Conservation (phyloP, 64 coral and sea anemone species). For the Montipora foliosa region DNA sequence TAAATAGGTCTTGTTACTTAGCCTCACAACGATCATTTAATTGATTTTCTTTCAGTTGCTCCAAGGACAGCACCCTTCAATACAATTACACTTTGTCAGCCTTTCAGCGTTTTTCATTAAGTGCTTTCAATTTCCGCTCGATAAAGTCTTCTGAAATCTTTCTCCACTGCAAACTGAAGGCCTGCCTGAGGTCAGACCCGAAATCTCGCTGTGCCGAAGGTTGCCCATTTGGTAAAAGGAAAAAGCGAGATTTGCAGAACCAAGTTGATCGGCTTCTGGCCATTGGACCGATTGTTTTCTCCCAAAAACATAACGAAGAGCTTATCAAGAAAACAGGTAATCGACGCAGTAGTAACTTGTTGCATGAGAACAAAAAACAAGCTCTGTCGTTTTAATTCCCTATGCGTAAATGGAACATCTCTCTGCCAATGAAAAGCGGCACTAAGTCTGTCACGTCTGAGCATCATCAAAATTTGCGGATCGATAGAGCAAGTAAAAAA, state of each 20-base stretch:
- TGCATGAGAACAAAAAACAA: background rate
- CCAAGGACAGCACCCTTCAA: conserved; percentile 56
- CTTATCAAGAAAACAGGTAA: background rate
- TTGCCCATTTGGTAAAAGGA: conserved; percentile 8
- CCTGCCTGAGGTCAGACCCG: conserved; percentile 49
- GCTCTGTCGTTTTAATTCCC: background rate
- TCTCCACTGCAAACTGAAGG: conserved; percentile 74
- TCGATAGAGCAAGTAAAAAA: too few relatives aligned
- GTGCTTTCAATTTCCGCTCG: conserved; percentile 63
- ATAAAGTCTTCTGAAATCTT: conserved; percentile 36
- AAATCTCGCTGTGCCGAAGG: conserved; percentile 59
- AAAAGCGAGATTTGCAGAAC: background rate
- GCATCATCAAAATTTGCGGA: too few relatives aligned
- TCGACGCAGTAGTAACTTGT: background rate
- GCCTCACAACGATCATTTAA: background rate
- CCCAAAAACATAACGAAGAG: background rate
- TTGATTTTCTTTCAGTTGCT: conserved; percentile 50
- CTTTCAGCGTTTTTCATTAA: conserved; percentile 71
- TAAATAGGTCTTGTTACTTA: too few relatives aligned
- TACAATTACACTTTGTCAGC: conserved; percentile 62
- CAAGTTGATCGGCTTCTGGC: conserved; percentile 33
- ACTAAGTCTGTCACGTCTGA: too few relatives aligned
- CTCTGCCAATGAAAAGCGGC: too few relatives aligned
- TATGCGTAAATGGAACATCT: too few relatives aligned
- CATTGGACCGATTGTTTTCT: conserved; percentile 57